Percentiles rank a stretch among this genome's conserved stretches.
phyloP scores from a whole-genome alignment of 2,113 vertebrate genomes.

The Micromys minutus region DNA sequence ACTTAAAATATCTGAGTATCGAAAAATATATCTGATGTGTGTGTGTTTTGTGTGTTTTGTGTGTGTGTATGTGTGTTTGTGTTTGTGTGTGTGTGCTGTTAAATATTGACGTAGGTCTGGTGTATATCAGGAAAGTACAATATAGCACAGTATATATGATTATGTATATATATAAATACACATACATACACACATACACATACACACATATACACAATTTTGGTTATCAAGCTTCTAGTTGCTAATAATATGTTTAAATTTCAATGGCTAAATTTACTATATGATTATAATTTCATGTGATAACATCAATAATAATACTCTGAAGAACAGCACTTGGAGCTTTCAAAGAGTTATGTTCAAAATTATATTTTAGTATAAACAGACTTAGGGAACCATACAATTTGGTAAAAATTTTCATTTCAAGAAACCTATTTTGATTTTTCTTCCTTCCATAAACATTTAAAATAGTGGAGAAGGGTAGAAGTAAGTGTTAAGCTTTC shows the following conservation, averaged over 20 bases:
- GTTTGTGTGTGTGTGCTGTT: background rate
- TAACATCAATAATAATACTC: background rate
- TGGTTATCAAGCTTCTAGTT: background rate
- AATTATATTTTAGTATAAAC: background rate
- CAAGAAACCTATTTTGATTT: background rate
- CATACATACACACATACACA: background rate
- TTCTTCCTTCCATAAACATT: background rate
- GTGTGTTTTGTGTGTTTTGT: too few species aligned
- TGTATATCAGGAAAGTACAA: background rate
- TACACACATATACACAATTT: background rate
- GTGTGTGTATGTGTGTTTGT: background rate
- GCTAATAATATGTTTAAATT: background rate
- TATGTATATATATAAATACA: background rate
- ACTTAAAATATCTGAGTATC: background rate
- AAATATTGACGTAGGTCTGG: background rate
- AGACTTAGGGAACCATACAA: background rate
- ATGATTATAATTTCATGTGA: background rate
- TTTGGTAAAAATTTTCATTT: background rate
- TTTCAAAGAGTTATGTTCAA: slow-evolving; percentile 1
- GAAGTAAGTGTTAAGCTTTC: background rate
- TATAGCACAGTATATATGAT: background rate
- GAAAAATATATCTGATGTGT: background rate
- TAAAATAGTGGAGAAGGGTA: background rate
- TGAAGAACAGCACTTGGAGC: background rate
- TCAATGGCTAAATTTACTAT: background rate